phyloP scores from a whole-genome alignment of 2,797 vertebrate species.

The Discoglossus pictus region DNA sequence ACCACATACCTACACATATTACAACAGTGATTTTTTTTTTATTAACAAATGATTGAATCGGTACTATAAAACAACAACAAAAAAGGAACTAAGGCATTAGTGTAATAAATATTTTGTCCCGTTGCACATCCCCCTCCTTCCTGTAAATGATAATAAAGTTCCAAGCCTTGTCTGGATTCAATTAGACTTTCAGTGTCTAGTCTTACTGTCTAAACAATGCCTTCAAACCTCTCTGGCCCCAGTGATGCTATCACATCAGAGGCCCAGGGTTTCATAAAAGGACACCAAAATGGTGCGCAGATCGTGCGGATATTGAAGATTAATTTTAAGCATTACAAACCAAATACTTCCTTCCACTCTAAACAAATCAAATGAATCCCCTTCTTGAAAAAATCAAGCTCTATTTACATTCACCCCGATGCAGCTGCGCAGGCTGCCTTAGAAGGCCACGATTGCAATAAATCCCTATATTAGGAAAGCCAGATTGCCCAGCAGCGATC shows the following conservation, averaged over 20 bases:
- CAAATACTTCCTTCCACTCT: slow-evolving; percentile 75
- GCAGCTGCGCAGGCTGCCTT: slow-evolving; percentile 82
- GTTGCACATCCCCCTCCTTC: slow-evolving; percentile 25
- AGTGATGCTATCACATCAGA: slow-evolving; percentile 62
- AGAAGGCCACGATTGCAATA: slow-evolving; percentile 82
- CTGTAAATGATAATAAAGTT: slow-evolving; percentile 48
- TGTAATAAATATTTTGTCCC: slow-evolving; percentile 27
- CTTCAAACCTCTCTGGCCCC: slow-evolving; percentile 64
- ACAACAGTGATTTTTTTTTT: too few species aligned
- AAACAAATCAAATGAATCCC: slow-evolving; percentile 81
- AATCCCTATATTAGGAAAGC: slow-evolving; percentile 85
- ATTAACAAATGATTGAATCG: too few species aligned
- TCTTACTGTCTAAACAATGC: slow-evolving; percentile 59
- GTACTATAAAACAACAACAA: too few species aligned
- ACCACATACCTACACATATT: too few species aligned
- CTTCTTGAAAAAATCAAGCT: slow-evolving; percentile 78
- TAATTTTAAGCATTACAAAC: slow-evolving; percentile 65
- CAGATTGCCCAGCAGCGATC: slow-evolving; percentile 81
- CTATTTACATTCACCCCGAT: slow-evolving; percentile 82
- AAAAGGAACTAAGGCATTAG: too few species aligned
- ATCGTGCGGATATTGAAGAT: slow-evolving; percentile 65
- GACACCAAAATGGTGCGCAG: slow-evolving; percentile 63
- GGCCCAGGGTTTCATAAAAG: slow-evolving; percentile 63
- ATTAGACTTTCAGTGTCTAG: slow-evolving; percentile 51
- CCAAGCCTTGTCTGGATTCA: slow-evolving; percentile 47